Base-by-base conservation (phyloP, 2,888 invertebrate genomes). In the Cerceris rybyensis region DNA sequence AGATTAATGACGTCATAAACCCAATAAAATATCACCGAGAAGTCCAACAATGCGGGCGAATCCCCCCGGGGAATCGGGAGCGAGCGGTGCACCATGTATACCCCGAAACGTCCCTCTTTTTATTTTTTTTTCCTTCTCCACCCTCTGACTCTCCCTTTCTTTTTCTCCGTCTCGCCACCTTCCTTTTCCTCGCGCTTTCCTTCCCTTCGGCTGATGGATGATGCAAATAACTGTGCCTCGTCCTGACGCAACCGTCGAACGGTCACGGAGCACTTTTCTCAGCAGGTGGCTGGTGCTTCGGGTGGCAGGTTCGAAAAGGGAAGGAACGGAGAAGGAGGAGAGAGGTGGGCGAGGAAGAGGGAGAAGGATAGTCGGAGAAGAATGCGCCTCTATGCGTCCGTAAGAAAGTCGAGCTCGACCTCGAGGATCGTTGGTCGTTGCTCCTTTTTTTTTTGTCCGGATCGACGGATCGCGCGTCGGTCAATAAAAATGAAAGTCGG, bases 1-100 rank as follows among this genome's bases (percentile, higher is more conserved):
- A 91, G 91, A 92, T 92, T 91, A 92, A 92, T 92, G 92, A 91
- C 91, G 90, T 90, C 92, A 91, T 92, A 92, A 92, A 92, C 89
- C 90, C 88, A 92, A 92, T 92, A 92, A 92, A 92, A 92, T 92
- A 92, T 92, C 90, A 89, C 91, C 88, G 80, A 50, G 76, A 76
- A 83, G 73, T 74, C 74, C 86, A 91, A 91, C 92, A 91, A 92
- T 92, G 90, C 91, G 89, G 89, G 86, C 88, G 88, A 89, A 88
- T 77, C 71, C 86, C 87, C 59, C 80, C 72, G 73, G 83, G 87
- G 88, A 87, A 88, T 90, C 89, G 82, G 78, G 84, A 86, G 79
- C 86, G 83, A 60, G 52, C 13, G 57, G 16, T 65, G 43, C 49
- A 55, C 63, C 63, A 46, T 61, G 57, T 11, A 7, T 49, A 41